Conservation (phyloP, 2,113 vertebrate genomes). For the Perognathus longimembris region DNA sequence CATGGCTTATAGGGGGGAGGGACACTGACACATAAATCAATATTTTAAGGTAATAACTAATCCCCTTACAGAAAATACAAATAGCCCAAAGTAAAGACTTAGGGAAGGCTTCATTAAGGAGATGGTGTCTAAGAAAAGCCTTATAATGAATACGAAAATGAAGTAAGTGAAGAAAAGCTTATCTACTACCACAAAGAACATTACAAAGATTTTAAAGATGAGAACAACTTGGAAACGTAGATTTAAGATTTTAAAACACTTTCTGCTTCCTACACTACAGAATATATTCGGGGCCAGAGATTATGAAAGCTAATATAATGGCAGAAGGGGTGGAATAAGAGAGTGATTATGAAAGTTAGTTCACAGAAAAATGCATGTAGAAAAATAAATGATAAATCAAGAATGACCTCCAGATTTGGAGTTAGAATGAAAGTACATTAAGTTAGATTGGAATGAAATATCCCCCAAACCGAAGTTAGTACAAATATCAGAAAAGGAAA, state of each 20-base stretch:
- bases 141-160: constrained; percentile 6
- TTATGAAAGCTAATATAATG: neutral
- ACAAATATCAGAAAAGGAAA: neutral
- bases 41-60: constrained; percentile 13
- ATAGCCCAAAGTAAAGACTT: constrained; percentile 3
- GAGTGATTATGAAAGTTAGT: neutral
- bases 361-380: neutral
- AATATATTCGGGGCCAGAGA: constrained; percentile 4
- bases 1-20: neutral
- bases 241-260: constrained; percentile 36
- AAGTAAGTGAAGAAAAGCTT: constrained; percentile 27
- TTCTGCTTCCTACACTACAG: neutral
- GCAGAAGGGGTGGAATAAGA: neutral
- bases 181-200: neutral
- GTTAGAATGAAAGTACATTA: neutral
- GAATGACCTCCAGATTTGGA: neutral
- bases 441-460: constrained; percentile 47
- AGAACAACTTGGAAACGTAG: neutral
- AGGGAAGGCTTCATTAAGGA: constrained; percentile 9
- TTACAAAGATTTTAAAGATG: constrained; percentile 35
- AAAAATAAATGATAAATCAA: neutral
- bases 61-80: neutral
- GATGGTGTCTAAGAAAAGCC: neutral
- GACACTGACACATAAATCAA: neutral
- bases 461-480: constrained; percentile 11